Percentiles rank a stretch among this genome's conserved stretches.
Conservation (phyloP, 2,797 vertebrate species). For the Synanceia verrucosa region DNA sequence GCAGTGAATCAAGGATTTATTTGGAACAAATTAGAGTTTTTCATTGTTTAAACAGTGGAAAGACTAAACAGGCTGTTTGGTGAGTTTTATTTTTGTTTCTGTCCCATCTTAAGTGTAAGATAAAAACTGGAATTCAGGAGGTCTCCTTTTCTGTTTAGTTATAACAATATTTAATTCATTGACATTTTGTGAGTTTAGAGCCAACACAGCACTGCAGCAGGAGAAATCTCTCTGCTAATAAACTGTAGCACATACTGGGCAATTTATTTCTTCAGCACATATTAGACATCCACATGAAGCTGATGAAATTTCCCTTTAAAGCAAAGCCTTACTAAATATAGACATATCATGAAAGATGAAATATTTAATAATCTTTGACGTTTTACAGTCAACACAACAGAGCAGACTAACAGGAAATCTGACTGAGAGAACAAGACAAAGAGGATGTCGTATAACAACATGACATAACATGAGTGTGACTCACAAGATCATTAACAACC, state of each 20-base stretch:
- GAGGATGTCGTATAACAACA: not conserved
- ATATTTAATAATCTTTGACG: not conserved
- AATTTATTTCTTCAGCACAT: not conserved
- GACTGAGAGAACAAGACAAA: not conserved
- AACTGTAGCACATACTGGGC: not conserved
- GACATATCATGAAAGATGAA: not conserved
- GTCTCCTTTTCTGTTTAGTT: too few species aligned
- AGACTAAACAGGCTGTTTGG: too few species aligned
- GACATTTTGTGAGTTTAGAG: too few species aligned
- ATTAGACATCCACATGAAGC: not conserved
- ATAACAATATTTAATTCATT: too few species aligned
- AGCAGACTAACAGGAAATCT: slow-evolving; percentile 1
- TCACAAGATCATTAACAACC: slow-evolving; percentile 19
- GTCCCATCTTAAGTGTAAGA: too few species aligned
- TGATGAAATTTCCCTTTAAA: not conserved
- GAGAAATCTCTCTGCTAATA: not conserved
- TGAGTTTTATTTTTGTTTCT: too few species aligned
- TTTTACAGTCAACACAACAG: not conserved
- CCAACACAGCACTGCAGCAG: not conserved
- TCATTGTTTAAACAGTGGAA: too few species aligned
- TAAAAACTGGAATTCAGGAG: too few species aligned
- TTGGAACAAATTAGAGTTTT: too few species aligned
- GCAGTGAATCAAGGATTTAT: too few species aligned
- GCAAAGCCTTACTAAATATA: not conserved
- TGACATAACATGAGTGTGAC: slow-evolving; percentile 11